Percentiles rank a stretch among this genome's conserved stretches.
Conservation (phyloP, 2,888 invertebrate species). For the Eupithecia exiguata region DNA sequence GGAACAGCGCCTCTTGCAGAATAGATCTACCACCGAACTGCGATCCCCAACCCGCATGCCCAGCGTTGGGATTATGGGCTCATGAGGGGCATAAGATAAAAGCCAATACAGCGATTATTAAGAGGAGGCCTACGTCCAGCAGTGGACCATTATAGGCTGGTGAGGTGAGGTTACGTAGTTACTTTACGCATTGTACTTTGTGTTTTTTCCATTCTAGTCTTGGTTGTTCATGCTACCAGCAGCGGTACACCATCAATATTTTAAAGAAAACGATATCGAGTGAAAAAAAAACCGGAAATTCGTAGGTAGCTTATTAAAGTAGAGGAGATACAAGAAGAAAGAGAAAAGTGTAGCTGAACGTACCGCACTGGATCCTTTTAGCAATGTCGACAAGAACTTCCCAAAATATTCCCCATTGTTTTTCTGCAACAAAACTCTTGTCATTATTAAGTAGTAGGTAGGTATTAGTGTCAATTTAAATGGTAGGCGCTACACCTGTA, state of each 20-base stretch:
- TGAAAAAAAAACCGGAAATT: too few species aligned
- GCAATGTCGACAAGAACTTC: constrained; percentile 68
- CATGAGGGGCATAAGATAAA: too few species aligned
- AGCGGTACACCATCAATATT: neutral
- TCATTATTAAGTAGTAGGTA: neutral
- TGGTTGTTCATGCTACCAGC: neutral
- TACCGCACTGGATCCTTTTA: constrained; percentile 78
- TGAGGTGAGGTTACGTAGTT: too few species aligned
- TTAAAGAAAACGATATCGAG: too few species aligned
- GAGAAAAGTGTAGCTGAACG: constrained; percentile 41
- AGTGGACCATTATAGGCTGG: too few species aligned
- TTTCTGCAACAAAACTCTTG: constrained; percentile 58
- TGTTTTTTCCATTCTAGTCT: neutral
- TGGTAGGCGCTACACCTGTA: neutral
- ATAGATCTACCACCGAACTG: too few species aligned
- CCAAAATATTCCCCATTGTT: constrained; percentile 80
- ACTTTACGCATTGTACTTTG: neutral
- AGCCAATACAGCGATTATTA: too few species aligned
- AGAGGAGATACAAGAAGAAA: neutral
- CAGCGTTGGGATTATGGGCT: too few species aligned
- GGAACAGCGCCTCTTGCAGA: too few species aligned
- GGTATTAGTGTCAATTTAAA: neutral
- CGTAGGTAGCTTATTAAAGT: neutral
- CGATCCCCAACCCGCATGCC: too few species aligned
- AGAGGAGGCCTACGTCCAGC: too few species aligned